Evolutionary conservation across 2,797 vertebrate species (phyloP).

Genomic region (Pipistrellus pipistrellus): DNA sequence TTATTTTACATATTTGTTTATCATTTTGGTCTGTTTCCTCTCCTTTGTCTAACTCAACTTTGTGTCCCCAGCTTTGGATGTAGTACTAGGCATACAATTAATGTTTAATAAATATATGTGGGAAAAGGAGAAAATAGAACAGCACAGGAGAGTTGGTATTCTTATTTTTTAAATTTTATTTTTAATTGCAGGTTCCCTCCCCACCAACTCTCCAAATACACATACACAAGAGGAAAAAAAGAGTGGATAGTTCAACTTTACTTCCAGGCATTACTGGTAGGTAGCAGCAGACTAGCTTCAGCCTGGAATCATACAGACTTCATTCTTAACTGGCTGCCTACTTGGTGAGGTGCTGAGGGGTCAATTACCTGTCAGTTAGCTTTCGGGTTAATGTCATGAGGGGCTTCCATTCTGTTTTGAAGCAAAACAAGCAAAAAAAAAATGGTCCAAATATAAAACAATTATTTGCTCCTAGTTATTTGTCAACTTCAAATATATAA

Average conservation of each 20-base stretch:
- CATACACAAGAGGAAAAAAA: background rate
- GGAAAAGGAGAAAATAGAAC: background rate
- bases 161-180: background rate
- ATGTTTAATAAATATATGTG: background rate
- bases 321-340: background rate
- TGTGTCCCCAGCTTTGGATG: background rate
- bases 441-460: background rate
- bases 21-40: background rate
- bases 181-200: background rate
- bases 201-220: background rate
- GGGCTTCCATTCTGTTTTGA: background rate
- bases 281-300: background rate
- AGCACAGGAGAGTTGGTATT: background rate
- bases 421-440: slow-evolving; percentile 9
- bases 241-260: background rate
- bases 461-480: background rate
- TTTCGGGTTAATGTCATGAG: background rate
- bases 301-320: background rate
- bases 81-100: background rate
- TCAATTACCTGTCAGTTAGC: background rate
- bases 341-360: background rate
- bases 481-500: background rate
- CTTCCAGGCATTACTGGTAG: background rate
- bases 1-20: background rate
- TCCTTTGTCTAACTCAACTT: background rate